A percentile compares a stretch with the other conserved stretches of the same genome.
phyloP scores from a whole-genome alignment of 2,113 vertebrate genomes.

The Chaetops frenatus region DNA sequence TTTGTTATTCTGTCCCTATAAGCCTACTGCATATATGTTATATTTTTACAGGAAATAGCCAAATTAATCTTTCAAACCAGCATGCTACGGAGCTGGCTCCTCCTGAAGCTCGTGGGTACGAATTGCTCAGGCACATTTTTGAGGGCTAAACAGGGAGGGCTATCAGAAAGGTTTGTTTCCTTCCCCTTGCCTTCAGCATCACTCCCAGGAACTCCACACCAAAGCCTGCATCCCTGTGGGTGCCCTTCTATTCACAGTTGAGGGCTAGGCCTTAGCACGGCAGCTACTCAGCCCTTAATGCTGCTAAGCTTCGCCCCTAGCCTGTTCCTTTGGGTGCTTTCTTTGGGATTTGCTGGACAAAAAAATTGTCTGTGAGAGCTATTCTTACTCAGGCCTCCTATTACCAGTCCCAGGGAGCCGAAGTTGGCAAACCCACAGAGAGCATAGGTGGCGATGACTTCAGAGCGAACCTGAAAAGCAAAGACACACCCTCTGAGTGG shows the following conservation, averaged over 20 bases:
- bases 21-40: neutral
- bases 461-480: constrained; percentile 79
- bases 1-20: neutral
- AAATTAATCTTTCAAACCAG: neutral
- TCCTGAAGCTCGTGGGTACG: neutral
- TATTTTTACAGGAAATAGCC: neutral
- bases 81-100: neutral
- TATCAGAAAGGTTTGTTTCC: neutral
- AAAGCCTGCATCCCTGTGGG: fast-evolving
- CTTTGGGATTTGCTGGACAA: neutral
- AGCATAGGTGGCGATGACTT: constrained; percentile 86
- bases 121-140: neutral
- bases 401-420: constrained; percentile 76
- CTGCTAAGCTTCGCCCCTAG: neutral
- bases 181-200: neutral
- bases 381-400: constrained; percentile 81
- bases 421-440: constrained; percentile 89
- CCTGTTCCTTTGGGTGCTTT: neutral
- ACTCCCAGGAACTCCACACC: neutral
- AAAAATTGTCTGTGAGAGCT: neutral
- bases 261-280: neutral
- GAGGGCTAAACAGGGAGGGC: neutral
- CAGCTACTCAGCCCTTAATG: neutral
- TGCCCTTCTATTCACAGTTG: neutral
- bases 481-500: neutral